These are phyloP conservation scores for Kryptopterus vitreolus DNA, from an alignment of 2,797 vertebrate genomes.

Conservation along the genomic window DNA sequence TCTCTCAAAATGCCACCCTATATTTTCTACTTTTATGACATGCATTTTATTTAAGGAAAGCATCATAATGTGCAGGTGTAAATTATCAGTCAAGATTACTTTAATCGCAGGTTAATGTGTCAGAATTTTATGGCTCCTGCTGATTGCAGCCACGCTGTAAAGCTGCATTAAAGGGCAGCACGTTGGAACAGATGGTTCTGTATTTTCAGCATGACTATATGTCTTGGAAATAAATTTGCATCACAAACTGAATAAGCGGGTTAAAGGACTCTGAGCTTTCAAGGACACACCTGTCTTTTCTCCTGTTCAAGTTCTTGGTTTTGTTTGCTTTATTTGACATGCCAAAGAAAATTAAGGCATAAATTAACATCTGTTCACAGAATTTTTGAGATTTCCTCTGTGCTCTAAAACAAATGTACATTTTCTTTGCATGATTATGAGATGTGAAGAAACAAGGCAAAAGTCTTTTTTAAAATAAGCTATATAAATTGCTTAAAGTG, in stretches of 20 bases:
- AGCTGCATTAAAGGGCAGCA: constrained; percentile 15
- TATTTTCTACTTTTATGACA: not conserved
- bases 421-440: not conserved
- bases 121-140: constrained; percentile 18
- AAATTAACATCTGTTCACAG: not conserved
- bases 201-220: constrained; percentile 41
- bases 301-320: constrained; percentile 20
- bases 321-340: constrained; percentile 2
- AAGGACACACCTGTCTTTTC: constrained; percentile 21
- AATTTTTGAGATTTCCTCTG: not conserved
- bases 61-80: not conserved
- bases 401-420: not conserved
- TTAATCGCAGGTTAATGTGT: constrained; percentile 30
- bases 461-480: too few species aligned
- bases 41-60: not conserved
- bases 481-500: not conserved
- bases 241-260: constrained; percentile 36
- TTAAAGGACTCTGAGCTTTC: constrained; percentile 28
- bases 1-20: not conserved
- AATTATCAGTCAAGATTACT: not conserved
- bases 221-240: constrained; percentile 47
- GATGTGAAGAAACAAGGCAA: not conserved
- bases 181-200: constrained; percentile 44
- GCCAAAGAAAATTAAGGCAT: not conserved
- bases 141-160: constrained; percentile 6